phyloP scores from a whole-genome alignment of 53 echinoderm and acorn worm genomes.

The Patiria pectinifera region DNA sequence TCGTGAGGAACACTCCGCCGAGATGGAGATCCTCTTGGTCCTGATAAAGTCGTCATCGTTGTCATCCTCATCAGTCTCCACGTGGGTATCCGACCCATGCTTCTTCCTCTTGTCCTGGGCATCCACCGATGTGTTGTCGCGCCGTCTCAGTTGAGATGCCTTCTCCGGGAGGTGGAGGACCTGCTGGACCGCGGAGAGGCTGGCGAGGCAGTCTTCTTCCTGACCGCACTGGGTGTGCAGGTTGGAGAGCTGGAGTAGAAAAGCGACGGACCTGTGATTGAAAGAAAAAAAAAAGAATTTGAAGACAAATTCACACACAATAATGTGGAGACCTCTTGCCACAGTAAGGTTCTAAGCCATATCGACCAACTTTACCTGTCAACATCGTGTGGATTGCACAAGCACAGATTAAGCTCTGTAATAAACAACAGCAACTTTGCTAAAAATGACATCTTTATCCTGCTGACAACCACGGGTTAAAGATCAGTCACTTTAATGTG shows the following conservation, averaged over 20 bases:
- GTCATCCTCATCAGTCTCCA: conserved; percentile 61
- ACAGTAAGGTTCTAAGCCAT: no score
- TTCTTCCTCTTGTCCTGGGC: neutral
- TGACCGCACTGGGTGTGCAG: conserved; percentile 70
- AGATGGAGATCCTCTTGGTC: conserved; percentile 70
- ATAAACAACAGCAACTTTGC: no score
- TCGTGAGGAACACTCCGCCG: conserved; percentile 34
- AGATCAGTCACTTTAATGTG: no score
- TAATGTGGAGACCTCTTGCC: no score
- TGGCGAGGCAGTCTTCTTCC: conserved; percentile 59
- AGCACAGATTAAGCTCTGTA: no score
- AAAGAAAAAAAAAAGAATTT: conserved; percentile 7
- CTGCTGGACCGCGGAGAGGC: conserved; percentile 65
- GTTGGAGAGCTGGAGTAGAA: conserved; percentile 72
- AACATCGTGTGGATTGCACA: no score
- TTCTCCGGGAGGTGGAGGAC: conserved; percentile 26
- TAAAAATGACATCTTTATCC: no score
- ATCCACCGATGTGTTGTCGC: neutral
- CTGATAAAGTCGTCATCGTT: conserved; percentile 84
- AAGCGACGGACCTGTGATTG: conserved; percentile 69
- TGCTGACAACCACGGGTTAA: no score
- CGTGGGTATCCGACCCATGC: neutral
- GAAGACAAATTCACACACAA: neutral
- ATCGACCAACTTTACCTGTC: no score
- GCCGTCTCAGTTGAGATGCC: conserved; percentile 16